Percentiles rank a stretch among this genome's conserved stretches.
Conservation (phyloP, 2,113 vertebrate species). For the Melanerpes formicivorus region DNA sequence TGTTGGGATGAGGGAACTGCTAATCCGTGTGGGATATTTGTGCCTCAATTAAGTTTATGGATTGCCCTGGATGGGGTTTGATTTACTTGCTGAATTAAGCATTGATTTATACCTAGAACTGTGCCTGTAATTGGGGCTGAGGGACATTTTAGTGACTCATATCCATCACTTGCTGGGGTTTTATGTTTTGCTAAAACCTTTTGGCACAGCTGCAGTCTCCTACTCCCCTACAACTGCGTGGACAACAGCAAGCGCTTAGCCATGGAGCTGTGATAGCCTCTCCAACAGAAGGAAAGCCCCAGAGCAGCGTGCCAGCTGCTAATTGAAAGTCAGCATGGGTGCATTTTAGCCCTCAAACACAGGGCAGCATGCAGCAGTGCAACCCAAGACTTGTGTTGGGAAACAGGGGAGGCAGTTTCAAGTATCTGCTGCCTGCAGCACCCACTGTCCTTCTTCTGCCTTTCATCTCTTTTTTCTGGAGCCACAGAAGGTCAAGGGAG, state of each 20-base stretch:
- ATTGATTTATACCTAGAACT: constrained; percentile 17
- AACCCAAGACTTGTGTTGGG: neutral
- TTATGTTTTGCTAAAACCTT: constrained; percentile 43
- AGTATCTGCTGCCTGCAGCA: neutral
- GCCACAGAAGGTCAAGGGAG: neutral
- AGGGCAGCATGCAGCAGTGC: neutral
- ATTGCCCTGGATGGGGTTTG: neutral
- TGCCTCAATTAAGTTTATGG: constrained; percentile 3
- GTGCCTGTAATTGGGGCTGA: neutral
- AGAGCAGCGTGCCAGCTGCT: constrained; percentile 5
- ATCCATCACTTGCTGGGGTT: neutral
- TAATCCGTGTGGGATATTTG: neutral
- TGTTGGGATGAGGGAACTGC: neutral
- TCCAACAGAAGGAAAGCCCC: neutral
- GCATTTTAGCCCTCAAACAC: fast-evolving
- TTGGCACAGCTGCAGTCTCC: constrained; percentile 19
- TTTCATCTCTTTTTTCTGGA: neutral
- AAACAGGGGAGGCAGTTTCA: fast-evolving
- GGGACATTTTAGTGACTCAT: constrained; percentile 10
- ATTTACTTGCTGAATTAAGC: constrained; percentile 42
- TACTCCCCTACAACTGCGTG: neutral
- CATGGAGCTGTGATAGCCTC: neutral
- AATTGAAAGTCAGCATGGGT: neutral
- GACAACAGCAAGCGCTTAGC: neutral
- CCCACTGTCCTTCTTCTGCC: neutral